Evolutionary conservation across 2,113 vertebrate species (phyloP).

Genomic region (Atlantisia rogersi): DNA sequence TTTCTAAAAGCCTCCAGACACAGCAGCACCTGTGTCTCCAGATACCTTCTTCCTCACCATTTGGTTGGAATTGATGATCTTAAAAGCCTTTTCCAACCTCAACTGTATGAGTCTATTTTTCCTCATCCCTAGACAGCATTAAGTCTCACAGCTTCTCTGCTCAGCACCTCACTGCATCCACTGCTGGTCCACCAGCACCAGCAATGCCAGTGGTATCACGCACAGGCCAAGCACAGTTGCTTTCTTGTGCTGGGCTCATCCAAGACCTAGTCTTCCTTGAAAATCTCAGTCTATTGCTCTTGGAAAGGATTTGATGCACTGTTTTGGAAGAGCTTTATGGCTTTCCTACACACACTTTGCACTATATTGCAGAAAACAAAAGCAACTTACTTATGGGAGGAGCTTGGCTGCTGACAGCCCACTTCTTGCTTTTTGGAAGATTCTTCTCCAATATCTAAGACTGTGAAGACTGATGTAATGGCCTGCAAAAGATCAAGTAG

Average conservation of each 20-base stretch:
- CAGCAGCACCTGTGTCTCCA: background rate
- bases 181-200: background rate
- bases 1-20: background rate
- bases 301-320: background rate
- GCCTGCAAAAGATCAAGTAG: background rate
- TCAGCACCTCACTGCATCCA: background rate
- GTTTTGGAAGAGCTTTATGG: background rate
- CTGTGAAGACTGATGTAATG: background rate
- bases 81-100: too few species aligned
- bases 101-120: background rate
- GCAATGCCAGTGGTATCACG: background rate
- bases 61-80: too few species aligned
- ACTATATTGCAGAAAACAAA: background rate
- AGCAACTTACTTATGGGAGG: background rate
- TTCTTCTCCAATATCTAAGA: background rate
- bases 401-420: background rate
- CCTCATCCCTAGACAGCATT: background rate
- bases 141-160: background rate
- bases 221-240: background rate
- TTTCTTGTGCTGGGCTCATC: background rate
- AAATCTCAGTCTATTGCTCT: background rate
- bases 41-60: background rate
- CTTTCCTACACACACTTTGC: background rate
- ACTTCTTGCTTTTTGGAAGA: background rate
- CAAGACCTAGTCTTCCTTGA: background rate